Evolutionary conservation across 2,797 vertebrate species (phyloP).

Genomic region (Rachycentron canadum): DNA sequence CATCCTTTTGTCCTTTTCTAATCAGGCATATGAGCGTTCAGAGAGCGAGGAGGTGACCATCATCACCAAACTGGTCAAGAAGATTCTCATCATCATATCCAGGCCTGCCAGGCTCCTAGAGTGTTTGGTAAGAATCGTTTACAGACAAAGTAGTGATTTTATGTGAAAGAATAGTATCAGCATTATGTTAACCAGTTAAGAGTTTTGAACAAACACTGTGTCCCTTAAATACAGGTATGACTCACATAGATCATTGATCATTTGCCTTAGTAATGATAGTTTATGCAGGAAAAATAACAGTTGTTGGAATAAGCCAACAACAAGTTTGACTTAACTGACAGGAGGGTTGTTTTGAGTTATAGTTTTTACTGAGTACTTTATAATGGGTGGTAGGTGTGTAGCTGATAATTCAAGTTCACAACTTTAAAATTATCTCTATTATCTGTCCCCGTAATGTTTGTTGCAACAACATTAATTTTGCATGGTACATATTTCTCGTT

Average conservation of each 20-base stretch:
- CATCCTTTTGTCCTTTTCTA: conserved; percentile 28
- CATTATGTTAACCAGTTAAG: conserved; percentile 2
- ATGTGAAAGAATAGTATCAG: conserved; percentile 5
- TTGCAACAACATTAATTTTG: background rate
- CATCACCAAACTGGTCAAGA: conserved; percentile 91
- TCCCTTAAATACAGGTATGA: background rate
- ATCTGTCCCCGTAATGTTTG: background rate
- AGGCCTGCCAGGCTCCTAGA: conserved; percentile 93
- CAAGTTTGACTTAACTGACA: background rate
- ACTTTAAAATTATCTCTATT: background rate
- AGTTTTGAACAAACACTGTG: background rate
- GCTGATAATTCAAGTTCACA: background rate
- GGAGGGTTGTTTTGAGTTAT: conserved; percentile 4
- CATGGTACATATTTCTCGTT: background rate
- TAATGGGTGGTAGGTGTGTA: conserved; percentile 11
- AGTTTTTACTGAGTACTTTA: background rate
- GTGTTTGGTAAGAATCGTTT: conserved; percentile 88
- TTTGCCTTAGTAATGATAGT: conserved; percentile 38
- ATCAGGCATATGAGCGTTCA: conserved; percentile 92
- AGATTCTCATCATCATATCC: conserved; percentile 93
- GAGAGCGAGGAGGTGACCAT: conserved; percentile 92
- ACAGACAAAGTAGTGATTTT: conserved; percentile 9
- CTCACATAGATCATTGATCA: conserved; percentile 28
- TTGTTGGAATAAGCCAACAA: conserved; percentile 4
- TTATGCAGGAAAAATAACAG: conserved; percentile 33